Conservation (phyloP, 2,113 vertebrate species). For the Clinocottus analis region DNA sequence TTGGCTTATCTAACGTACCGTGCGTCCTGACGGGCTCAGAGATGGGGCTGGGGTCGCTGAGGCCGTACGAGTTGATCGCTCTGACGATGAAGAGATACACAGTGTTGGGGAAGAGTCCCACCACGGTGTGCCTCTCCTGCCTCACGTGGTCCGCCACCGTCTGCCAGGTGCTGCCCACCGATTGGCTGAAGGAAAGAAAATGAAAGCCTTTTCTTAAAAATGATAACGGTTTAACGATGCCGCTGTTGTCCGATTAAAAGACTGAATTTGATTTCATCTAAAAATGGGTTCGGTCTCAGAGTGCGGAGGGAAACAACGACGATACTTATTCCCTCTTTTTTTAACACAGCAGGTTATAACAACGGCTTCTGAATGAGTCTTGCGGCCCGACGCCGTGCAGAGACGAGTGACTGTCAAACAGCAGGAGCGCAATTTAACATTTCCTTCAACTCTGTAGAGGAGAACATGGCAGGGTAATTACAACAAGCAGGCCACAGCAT, state of each 20-base stretch:
- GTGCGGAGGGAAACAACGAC: not conserved
- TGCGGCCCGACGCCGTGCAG: conserved; percentile 10
- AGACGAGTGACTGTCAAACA: conserved; percentile 33
- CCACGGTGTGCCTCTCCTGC: conserved; percentile 89
- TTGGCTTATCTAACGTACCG: conserved; percentile 78
- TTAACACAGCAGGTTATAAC: conserved; percentile 35
- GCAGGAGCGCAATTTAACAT: conserved; percentile 57
- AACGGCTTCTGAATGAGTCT: conserved; percentile 32
- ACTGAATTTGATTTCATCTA: not conserved
- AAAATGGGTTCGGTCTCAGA: conserved; percentile 5
- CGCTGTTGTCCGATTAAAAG: not conserved
- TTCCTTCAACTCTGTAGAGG: conserved; percentile 47
- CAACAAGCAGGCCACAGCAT: conserved; percentile 26
- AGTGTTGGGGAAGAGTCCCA: conserved; percentile 88
- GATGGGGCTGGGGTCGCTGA: conserved; percentile 93
- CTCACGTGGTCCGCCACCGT: conserved; percentile 90
- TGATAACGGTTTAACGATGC: not conserved
- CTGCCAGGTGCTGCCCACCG: conserved; percentile 89
- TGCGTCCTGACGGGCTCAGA: conserved; percentile 92
- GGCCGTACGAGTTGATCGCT: conserved; percentile 88
- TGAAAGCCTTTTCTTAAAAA: not conserved
- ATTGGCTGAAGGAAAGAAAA: conserved; percentile 83
- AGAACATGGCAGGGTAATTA: conserved; percentile 60
- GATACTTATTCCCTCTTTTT: conserved; percentile 40
- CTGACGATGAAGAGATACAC: conserved; percentile 94